Evolutionary conservation across 2,888 invertebrate species (phyloP), one percentile per base, ranked within the genome.

Genomic region (Blastobasis adustella): DNA sequence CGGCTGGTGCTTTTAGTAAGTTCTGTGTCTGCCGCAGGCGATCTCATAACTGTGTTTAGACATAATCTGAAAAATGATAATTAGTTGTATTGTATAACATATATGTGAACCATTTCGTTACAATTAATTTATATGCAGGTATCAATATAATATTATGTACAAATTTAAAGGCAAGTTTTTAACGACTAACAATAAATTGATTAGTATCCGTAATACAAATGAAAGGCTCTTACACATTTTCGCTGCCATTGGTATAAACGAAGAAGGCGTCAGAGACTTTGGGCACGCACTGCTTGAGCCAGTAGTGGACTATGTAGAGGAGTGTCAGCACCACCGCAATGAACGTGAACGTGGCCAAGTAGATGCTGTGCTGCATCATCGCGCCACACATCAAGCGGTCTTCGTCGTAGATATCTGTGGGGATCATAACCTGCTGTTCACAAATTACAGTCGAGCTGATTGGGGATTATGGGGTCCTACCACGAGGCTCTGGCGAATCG

Each of bases 211-310:
- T 7, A 44, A 46, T 36, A 46, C 8, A 46, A 23, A 5, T 36
- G 48, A 48, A 41, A 44, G 10, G 6, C 45, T 65, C 78, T 58
- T 50, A 84, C 87, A 73, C 63, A 59, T 86, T 88, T 58, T 86
- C 86, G 51, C 74, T 69, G 46, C 79, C 72, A n/a, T 83, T 74
- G 1, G 74, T 74, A 58, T 82, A 87, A 6, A 87, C 65, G 63
- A 88, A 88, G 63, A 87, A 88, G 0, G 87, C 87, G 5, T 82
- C 74, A 0, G 87, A 84, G 1, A 87, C 86, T 56, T 68, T 71
- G 10, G 87, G 84, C 48, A 88, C 79, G 56, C 84, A 87, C 59
- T 82, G 69, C 54, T 72, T 74, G 7, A 87, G 69, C 87, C 87
- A 88, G 60, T 87, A 86, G 54, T 82, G 75, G 2, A 82, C 65